Percentiles rank a stretch among this genome's conserved stretches.
Evolutionary conservation across 2,113 vertebrate genomes (phyloP).

Genomic region (Melanostigma gelatinosum): DNA sequence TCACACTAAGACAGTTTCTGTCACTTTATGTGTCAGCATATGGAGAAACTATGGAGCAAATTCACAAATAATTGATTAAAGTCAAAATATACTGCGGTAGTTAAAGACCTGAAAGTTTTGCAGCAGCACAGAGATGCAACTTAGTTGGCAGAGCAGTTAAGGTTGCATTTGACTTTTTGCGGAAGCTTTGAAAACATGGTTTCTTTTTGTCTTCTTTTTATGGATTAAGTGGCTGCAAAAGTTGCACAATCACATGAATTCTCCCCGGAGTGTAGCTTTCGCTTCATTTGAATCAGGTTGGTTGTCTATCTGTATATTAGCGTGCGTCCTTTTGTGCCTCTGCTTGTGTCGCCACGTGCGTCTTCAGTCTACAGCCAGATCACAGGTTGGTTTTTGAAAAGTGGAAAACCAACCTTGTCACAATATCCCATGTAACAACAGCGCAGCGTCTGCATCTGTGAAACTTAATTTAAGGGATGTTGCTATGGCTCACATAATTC

Average conservation of each 20-base stretch:
- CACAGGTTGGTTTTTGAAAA: not conserved
- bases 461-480: conserved; percentile 12
- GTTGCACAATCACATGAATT: too few relatives aligned
- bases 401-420: conserved; percentile 24
- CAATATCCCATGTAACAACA: not conserved
- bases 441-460: conserved; percentile 12
- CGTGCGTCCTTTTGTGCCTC: too few relatives aligned
- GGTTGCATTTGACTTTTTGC: too few relatives aligned
- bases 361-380: too few relatives aligned
- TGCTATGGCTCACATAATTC: conserved; percentile 11
- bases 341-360: too few relatives aligned
- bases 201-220: too few relatives aligned
- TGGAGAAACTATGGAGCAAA: not conserved
- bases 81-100: not conserved
- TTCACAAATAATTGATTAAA: not conserved
- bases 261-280: not conserved
- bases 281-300: not conserved
- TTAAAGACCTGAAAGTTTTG: not conserved
- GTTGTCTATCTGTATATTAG: not conserved
- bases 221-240: too few relatives aligned
- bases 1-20: conserved; percentile 14
- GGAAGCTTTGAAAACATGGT: too few relatives aligned
- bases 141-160: too few relatives aligned
- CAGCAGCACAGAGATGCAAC: not conserved
- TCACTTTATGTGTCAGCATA: conserved; percentile 12